Evolutionary conservation across 1,140 invertebrate genomes (phyloP).

Genomic region (Drosophila repletoides): DNA sequence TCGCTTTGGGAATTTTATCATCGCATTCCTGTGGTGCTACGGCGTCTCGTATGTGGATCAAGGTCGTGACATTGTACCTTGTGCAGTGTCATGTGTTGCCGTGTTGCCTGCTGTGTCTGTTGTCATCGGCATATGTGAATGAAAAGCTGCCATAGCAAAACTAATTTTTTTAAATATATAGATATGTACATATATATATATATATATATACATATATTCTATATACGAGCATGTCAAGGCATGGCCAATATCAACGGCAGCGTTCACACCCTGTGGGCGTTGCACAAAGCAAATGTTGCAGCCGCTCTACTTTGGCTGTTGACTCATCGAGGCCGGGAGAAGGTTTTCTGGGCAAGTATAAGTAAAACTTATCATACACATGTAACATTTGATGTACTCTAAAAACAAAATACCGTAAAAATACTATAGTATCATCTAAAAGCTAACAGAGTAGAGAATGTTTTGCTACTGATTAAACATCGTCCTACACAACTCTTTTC

Average conservation of each 20-base stretch:
- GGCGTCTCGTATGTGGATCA: constrained; percentile 49
- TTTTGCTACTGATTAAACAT: too few species aligned
- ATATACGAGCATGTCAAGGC: constrained; percentile 25
- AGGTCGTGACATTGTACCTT: constrained; percentile 78
- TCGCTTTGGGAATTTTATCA: constrained; percentile 23
- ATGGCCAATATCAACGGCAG: constrained; percentile 42
- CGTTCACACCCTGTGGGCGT: constrained; percentile 70
- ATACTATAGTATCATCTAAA: too few species aligned
- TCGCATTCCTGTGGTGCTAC: constrained; percentile 9
- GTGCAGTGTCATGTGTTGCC: constrained; percentile 58
- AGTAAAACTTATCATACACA: background rate
- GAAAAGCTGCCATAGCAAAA: constrained; percentile 64
- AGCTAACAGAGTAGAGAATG: too few species aligned
- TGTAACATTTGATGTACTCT: too few species aligned
- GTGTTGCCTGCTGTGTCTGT: constrained; percentile 14
- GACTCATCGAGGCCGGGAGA: constrained; percentile 49
- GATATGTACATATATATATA: background rate
- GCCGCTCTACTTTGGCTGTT: constrained; percentile 44
- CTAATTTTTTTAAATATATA: constrained; percentile 33
- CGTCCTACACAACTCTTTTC: too few species aligned
- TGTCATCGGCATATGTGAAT: constrained; percentile 57
- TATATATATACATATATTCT: background rate
- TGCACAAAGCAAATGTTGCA: constrained; percentile 20
- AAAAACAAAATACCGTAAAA: too few species aligned
- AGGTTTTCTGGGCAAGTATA: constrained; percentile 18